Evolutionary conservation across 2,113 vertebrate genomes (phyloP).

Genomic region (Tretioscincus oriximinensis): DNA sequence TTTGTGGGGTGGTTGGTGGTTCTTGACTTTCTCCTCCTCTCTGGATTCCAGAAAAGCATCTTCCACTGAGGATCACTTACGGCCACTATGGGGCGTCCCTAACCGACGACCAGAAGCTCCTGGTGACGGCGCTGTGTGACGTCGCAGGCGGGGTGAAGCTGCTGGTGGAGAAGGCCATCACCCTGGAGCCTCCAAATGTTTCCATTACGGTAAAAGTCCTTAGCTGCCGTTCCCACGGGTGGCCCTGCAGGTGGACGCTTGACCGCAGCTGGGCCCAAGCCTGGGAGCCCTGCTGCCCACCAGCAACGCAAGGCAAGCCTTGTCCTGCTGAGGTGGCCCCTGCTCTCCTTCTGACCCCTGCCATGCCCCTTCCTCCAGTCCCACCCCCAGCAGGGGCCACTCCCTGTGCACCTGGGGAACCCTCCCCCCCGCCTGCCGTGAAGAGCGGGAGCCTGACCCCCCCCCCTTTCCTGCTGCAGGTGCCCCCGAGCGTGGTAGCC

Average conservation of each 20-base stretch:
- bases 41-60: constrained; percentile 72
- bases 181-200: constrained; percentile 72
- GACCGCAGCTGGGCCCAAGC: neutral
- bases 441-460: too few species aligned
- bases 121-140: constrained; percentile 77
- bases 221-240: too few species aligned
- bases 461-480: constrained; percentile 21
- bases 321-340: neutral
- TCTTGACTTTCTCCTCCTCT: neutral
- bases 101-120: constrained; percentile 78
- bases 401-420: too few species aligned
- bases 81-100: constrained; percentile 74
- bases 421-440: too few species aligned
- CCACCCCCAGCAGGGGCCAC: too few species aligned
- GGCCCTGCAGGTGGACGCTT: neutral
- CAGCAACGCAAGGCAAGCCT: neutral
- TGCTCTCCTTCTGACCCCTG: neutral
- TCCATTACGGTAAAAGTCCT: constrained; percentile 69
- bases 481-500: constrained; percentile 47
- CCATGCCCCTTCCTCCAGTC: neutral
- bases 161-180: constrained; percentile 78
- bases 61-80: constrained; percentile 77
- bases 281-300: neutral
- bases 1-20: neutral
- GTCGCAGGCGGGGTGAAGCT: constrained; percentile 66